phyloP scores from a whole-genome alignment of 2,888 invertebrate genomes.

The Parascotia fuliginaria region DNA sequence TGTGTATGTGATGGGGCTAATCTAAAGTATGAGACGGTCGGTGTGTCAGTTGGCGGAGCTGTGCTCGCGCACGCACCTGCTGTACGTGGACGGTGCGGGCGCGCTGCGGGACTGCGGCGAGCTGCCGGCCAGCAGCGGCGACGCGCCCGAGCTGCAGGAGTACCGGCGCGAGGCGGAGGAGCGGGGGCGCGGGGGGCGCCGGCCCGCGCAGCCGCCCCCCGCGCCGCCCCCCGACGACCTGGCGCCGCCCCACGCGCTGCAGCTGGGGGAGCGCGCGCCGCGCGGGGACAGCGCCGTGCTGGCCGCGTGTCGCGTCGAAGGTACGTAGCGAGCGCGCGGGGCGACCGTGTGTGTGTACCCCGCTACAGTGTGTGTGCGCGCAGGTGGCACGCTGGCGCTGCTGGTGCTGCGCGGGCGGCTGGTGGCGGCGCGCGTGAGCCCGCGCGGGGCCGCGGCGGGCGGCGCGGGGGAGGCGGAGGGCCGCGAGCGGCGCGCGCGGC shows the following conservation, averaged over 20 bases:
- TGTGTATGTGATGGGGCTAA: too few species aligned
- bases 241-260: conserved; percentile 58
- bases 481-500: conserved; percentile 78
- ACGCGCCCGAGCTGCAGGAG: conserved; percentile 92
- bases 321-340: too few species aligned
- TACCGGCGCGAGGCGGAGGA: conserved; percentile 87
- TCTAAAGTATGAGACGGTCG: neutral
- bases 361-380: too few species aligned
- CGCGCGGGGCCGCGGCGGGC: conserved; percentile 90
- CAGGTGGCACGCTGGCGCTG: conserved; percentile 43
- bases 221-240: conserved; percentile 82
- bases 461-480: conserved; percentile 88
- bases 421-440: conserved; percentile 88
- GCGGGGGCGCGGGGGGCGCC: conserved; percentile 83
- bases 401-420: conserved; percentile 86
- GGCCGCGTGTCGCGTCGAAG: too few species aligned
- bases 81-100: conserved; percentile 91
- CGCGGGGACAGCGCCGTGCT: conserved; percentile 71
- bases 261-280: conserved; percentile 39
- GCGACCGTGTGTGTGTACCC: too few species aligned
- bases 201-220: conserved; percentile 67
- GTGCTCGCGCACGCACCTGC: conserved; percentile 89
- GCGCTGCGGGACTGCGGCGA: conserved; percentile 92
- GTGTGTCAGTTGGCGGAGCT: conserved; percentile 62
- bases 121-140: conserved; percentile 87